Percentiles rank a stretch among this genome's conserved stretches.
phyloP scores from a whole-genome alignment of 2,113 vertebrate genomes.

The Cyphomyrus plagiostoma region DNA sequence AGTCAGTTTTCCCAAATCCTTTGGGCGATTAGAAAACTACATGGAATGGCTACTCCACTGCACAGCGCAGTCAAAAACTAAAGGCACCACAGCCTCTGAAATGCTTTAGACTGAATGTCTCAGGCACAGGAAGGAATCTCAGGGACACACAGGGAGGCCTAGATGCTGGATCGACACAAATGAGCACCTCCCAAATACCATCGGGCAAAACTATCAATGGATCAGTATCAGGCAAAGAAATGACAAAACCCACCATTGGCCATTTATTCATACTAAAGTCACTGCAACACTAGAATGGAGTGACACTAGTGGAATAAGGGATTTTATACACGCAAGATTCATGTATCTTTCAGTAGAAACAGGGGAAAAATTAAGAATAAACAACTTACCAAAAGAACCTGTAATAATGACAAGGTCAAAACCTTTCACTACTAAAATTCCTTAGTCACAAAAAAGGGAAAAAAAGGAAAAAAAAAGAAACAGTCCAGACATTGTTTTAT shows the following conservation, averaged over 20 bases:
- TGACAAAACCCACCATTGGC: neutral
- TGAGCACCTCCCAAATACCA: neutral
- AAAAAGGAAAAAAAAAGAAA: neutral
- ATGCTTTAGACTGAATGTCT: neutral
- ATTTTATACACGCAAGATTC: neutral
- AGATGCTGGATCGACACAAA: neutral
- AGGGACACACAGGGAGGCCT: neutral
- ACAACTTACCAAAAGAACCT: neutral
- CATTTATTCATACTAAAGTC: conserved; percentile 5
- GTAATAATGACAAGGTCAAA: neutral
- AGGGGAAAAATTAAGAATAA: neutral
- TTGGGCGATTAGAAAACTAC: neutral
- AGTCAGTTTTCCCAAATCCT: neutral
- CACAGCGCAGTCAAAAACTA: neutral
- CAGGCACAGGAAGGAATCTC: neutral
- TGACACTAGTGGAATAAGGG: neutral
- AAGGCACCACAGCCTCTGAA: neutral
- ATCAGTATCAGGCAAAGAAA: neutral
- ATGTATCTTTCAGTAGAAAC: neutral
- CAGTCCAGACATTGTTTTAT: neutral
- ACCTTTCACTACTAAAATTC: neutral
- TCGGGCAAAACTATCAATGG: neutral
- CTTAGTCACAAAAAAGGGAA: neutral
- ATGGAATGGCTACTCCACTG: neutral
- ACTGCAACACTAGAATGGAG: conserved; percentile 8